phyloP scores from a whole-genome alignment of 92 coral and sea anemone species.

The Galaxea fascicularis region DNA sequence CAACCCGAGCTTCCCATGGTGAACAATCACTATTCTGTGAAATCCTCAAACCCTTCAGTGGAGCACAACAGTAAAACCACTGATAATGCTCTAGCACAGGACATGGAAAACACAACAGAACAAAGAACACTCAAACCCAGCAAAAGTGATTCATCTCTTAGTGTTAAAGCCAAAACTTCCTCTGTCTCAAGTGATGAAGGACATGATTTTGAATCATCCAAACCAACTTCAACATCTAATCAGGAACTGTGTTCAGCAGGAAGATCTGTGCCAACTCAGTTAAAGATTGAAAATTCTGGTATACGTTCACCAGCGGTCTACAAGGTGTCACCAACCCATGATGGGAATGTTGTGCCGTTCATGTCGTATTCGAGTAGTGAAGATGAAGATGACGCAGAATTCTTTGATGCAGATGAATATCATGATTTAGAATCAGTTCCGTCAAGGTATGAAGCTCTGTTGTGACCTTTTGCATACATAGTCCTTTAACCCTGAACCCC shows the following conservation, averaged over 20 bases:
- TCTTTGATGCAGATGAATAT: slow-evolving; percentile 96
- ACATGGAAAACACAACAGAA: slow-evolving; percentile 43
- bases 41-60: slow-evolving; percentile 1
- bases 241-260: slow-evolving; percentile 61
- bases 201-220: slow-evolving; percentile 39
- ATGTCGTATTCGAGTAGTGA: slow-evolving; percentile 99
- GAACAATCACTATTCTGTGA: slow-evolving; percentile 55
- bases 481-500: too few relatives aligned
- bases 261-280: slow-evolving; percentile 22
- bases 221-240: slow-evolving; percentile 76
- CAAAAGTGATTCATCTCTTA: slow-evolving; percentile 84
- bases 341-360: slow-evolving; percentile 77
- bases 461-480: too few relatives aligned
- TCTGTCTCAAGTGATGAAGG: slow-evolving; percentile 43
- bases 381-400: slow-evolving; percentile 93
- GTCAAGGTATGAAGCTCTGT: slow-evolving; percentile 12
- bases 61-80: not conserved
- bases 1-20: slow-evolving; percentile 52
- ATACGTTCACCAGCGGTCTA: slow-evolving; percentile 65
- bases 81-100: slow-evolving; percentile 17
- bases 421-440: slow-evolving; percentile 53
- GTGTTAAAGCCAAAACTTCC: slow-evolving; percentile 61
- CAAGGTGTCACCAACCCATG: slow-evolving; percentile 76
- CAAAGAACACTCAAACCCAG: slow-evolving; percentile 67
- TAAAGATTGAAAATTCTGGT: slow-evolving; percentile 14